These are phyloP conservation scores for Dicycla oo DNA, from an alignment of 2,888 invertebrate genomes.

Conservation along the genomic window DNA sequence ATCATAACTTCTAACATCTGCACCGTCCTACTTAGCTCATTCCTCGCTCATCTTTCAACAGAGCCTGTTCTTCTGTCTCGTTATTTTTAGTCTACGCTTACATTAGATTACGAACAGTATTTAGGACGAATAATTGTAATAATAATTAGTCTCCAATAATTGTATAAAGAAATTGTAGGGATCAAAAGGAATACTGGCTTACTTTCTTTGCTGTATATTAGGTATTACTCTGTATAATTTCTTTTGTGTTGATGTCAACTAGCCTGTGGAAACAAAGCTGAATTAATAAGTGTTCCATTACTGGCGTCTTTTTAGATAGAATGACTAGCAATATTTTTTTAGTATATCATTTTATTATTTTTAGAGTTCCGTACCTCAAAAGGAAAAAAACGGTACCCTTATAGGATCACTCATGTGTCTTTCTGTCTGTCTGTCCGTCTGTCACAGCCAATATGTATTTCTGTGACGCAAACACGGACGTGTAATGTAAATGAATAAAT, in stretches of 20 bases:
- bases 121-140: slow-evolving; percentile 35
- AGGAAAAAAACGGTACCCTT: too few relatives aligned
- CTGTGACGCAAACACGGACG: too few relatives aligned
- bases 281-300: slow-evolving; percentile 4
- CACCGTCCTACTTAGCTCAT: slow-evolving; percentile 11
- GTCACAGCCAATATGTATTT: too few relatives aligned
- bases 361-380: too few relatives aligned
- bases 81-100: slow-evolving; percentile 8
- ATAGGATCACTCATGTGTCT: too few relatives aligned
- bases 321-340: neutral
- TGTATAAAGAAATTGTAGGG: slow-evolving; percentile 35
- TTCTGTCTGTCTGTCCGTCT: too few relatives aligned
- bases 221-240: slow-evolving; percentile 16
- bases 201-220: slow-evolving; percentile 1
- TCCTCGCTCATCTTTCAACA: slow-evolving; percentile 22
- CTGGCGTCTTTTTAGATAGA: neutral
- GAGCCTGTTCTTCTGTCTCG: neutral
- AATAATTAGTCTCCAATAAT: slow-evolving; percentile 43
- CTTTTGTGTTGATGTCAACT: neutral
- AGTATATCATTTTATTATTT: neutral
- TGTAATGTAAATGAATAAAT: too few relatives aligned
- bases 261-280: neutral
- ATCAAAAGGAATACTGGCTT: slow-evolving; percentile 29
- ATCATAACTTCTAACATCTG: too few relatives aligned
- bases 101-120: slow-evolving; percentile 7